Evolutionary conservation across 2,888 invertebrate species (phyloP), one percentile per base, ranked within the genome.

Genomic region (Philereme transversata): DNA sequence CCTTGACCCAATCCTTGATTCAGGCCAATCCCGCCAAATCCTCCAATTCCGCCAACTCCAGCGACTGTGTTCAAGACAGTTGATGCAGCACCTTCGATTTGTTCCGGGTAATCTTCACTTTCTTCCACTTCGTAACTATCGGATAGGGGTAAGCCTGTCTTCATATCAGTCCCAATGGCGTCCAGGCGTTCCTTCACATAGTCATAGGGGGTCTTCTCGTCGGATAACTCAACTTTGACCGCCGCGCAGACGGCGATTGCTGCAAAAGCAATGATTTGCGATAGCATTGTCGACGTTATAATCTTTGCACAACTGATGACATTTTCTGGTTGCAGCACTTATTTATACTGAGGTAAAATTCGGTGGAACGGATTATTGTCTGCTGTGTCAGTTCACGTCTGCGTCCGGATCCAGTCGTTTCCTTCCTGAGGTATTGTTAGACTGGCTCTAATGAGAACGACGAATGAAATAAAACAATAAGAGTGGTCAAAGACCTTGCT

Each of bases 101-200:
- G 77, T 62, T 91, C 92, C 9, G 94, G 94, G 73, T 94, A 94
- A 74, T 94, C 94, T 62, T 87, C 92, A 78, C 93, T 93, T 83
- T 94, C 94, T 78, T 93, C 93, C 44, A 94, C 93, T 82, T 93
- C 93, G 71, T 94, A 94, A 43, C 93, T 93, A 58, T 82, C 88
- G 1, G 93, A 88, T 44, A 90, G 57, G 34, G 90, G 90, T 64
- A 90, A 51, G 73, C 91, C 92, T 63, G 83, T 74, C 62, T 73
- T 83, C 6, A 72, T 64, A 59, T 92, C 88, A 22, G 79, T 78
- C 8, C 82, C 78, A 35, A 91, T 77, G 9, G 83, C 70, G 63
- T 90, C 87, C 69, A 92, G 76, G 4, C 85, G 82, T 64, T 88
- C 88, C 64, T 84, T 88, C 57, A 92, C 89, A 69, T 88, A 89